These are phyloP conservation scores for Drosophila mauritiana DNA, from an alignment of 1,140 invertebrate genomes.

Conservation along the genomic window DNA sequence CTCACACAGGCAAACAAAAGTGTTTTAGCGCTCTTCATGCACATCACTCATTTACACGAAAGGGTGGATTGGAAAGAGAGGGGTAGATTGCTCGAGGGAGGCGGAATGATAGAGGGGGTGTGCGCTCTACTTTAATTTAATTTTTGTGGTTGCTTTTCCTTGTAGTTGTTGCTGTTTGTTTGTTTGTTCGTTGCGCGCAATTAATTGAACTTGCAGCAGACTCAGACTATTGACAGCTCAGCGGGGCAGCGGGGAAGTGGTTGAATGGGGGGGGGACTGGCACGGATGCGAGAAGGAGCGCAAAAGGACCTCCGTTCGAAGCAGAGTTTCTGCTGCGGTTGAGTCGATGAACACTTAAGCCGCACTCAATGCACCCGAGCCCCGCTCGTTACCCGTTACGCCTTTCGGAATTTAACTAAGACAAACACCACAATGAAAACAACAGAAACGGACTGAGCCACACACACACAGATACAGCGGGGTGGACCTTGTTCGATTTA, in stretches of 20 bases:
- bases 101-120: background rate
- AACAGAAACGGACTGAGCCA: slow-evolving; percentile 58
- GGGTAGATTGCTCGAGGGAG: background rate
- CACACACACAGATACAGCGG: slow-evolving; percentile 3
- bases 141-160: slow-evolving; percentile 74
- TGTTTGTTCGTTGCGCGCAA: slow-evolving; percentile 81
- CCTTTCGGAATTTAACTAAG: slow-evolving; percentile 81
- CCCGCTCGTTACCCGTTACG: slow-evolving; percentile 75
- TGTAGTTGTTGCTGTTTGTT: slow-evolving; percentile 50
- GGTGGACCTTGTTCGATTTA: background rate
- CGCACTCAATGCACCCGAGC: slow-evolving; percentile 76
- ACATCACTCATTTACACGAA: slow-evolving; percentile 77
- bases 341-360: slow-evolving; percentile 82
- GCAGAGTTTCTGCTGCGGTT: slow-evolving; percentile 63
- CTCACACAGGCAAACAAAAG: slow-evolving; percentile 67
- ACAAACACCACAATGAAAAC: slow-evolving; percentile 80
- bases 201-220: slow-evolving; percentile 82
- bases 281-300: background rate
- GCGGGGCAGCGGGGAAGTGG: slow-evolving; percentile 25
- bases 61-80: slow-evolving; percentile 5
- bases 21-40: slow-evolving; percentile 75
- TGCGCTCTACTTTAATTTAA: slow-evolving; percentile 81
- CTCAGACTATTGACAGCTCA: slow-evolving; percentile 77
- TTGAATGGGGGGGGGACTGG: background rate
- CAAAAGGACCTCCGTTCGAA: background rate